Base-by-base conservation (phyloP, 2,888 invertebrate genomes). In the Yponomeuta cagnagella region DNA sequence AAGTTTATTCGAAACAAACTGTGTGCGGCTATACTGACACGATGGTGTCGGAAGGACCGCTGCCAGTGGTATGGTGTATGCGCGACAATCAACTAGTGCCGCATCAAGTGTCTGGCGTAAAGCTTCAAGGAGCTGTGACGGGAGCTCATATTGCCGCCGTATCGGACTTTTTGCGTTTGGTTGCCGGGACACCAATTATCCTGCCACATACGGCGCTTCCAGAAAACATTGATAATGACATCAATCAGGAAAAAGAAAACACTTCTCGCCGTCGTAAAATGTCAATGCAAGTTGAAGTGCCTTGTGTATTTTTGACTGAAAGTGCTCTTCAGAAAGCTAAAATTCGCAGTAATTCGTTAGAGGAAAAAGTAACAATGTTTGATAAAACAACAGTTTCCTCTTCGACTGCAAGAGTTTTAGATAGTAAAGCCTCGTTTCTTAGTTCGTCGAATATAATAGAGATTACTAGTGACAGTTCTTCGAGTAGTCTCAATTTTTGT, bases 21-120 rank as follows among this genome's bases (percentile, higher is more conserved):
- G n/a, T 67, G 43, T 52, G 9, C 68, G 68, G 48, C 8, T 63
- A n/a, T 72, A 70, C 74, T 74, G 72, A 76, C 84, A 93, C 86
- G 82, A 94, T 94, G 94, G 94, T 94, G 84, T 94, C 94, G 75
- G 93, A 93, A 84, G 93, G 93, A 85, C 89, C 92, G 80, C 78
- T 93, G 87, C 93, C 93, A 87, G 94, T 95, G 78, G 94, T 94
- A 83, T 95, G 94, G 94, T 94, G 94, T 91, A 90, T 93, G 83
- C 93, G 94, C 85, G 94, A 94, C 89, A 94, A 94, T 87, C 93
- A 93, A 83, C 94, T 94, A 92, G 93, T 94, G 82, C 95, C 95
- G 76, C 93, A 95, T 75, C 94, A 94, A 83, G 90, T 95, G 76
- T 94, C 94, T 73, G 94, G 94, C 78, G 94, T 95, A 76, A 90